A percentile compares a stretch with the other conserved stretches of the same genome.
Conservation (phyloP, 2,888 invertebrate species). For the Deilephila porcellus region DNA sequence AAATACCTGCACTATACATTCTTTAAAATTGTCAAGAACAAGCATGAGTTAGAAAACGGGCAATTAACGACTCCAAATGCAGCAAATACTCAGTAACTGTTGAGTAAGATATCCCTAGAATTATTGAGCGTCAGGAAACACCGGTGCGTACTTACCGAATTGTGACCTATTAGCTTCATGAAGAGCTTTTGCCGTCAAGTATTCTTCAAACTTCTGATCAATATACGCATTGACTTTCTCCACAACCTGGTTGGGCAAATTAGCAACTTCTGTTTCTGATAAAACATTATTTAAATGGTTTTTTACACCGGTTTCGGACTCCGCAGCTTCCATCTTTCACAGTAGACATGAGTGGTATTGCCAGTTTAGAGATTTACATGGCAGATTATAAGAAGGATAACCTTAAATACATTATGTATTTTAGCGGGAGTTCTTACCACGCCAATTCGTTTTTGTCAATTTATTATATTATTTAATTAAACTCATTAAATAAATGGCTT, state of each 20-base stretch:
- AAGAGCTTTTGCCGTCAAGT: slow-evolving; percentile 89
- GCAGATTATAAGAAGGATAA: background rate
- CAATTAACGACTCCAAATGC: background rate
- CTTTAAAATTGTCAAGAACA: too few relatives aligned
- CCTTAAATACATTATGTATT: background rate
- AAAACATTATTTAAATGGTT: slow-evolving; percentile 77
- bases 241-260: slow-evolving; percentile 63
- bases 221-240: slow-evolving; percentile 86
- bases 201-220: slow-evolving; percentile 87
- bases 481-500: too few relatives aligned
- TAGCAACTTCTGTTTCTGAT: slow-evolving; percentile 70
- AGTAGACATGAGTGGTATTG: slow-evolving; percentile 2
- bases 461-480: too few relatives aligned
- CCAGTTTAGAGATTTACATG: background rate
- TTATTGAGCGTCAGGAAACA: slow-evolving; percentile 54
- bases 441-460: too few relatives aligned
- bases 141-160: slow-evolving; percentile 83
- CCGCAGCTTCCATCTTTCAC: slow-evolving; percentile 77
- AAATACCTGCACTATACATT: background rate
- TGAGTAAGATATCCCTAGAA: slow-evolving; percentile 30
- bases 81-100: background rate
- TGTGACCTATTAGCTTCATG: slow-evolving; percentile 87
- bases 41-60: too few relatives aligned
- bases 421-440: too few relatives aligned
- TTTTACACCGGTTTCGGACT: slow-evolving; percentile 73